phyloP scores from a whole-genome alignment of 2,113 vertebrate species.

The Corythaixoides concolor region DNA sequence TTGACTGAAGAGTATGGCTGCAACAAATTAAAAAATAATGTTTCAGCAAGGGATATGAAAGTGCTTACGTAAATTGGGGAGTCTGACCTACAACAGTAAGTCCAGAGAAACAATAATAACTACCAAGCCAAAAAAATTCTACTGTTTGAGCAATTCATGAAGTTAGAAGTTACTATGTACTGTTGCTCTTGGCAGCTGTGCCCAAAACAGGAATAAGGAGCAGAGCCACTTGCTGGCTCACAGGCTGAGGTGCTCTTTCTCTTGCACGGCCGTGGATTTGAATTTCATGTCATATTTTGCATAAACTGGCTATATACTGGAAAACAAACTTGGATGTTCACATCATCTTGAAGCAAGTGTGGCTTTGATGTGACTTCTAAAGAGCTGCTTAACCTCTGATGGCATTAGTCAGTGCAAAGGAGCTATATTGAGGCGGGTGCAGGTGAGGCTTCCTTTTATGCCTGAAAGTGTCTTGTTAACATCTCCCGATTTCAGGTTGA shows the following conservation, averaged over 20 bases:
- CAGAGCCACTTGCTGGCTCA: not conserved
- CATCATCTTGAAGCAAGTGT: not conserved
- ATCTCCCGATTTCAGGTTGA: not conserved
- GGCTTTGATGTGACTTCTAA: constrained; percentile 34
- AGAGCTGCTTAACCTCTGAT: not conserved
- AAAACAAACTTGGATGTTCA: not conserved
- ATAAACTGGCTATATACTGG: not conserved
- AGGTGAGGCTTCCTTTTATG: not conserved
- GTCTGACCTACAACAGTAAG: not conserved
- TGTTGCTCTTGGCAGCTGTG: not conserved
- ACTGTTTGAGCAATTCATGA: not conserved
- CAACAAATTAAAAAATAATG: not conserved
- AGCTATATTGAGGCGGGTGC: not conserved
- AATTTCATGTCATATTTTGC: not conserved
- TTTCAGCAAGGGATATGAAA: not conserved
- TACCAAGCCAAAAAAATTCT: not conserved
- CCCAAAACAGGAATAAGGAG: not conserved
- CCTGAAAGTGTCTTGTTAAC: not conserved
- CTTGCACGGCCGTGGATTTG: not conserved
- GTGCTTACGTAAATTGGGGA: not conserved
- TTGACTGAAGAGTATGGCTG: not conserved
- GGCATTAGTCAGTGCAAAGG: not conserved
- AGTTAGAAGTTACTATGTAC: not conserved
- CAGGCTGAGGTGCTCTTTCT: not conserved
- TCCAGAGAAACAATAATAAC: not conserved